Conservation (phyloP, 2,888 invertebrate species). For the Meiosimyza decipiens region DNA sequence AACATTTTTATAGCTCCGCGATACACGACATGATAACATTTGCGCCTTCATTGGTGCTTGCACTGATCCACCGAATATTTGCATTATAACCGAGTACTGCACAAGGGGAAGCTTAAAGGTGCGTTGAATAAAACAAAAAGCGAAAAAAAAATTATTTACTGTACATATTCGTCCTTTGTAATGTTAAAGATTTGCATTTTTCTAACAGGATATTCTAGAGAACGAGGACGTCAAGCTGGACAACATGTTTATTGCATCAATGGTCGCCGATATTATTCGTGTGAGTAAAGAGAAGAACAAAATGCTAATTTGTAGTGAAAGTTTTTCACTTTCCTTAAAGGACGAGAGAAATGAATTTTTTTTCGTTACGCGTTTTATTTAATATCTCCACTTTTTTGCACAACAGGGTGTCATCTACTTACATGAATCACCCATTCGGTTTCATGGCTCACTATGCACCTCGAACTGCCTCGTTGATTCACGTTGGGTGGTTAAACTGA, state of each 20-base stretch:
- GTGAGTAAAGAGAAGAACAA: conserved; percentile 70
- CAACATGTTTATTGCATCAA: conserved; percentile 95
- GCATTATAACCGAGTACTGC: conserved; percentile 90
- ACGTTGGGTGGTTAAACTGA: conserved; percentile 92
- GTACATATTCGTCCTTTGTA: neutral
- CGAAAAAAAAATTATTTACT: too few species aligned
- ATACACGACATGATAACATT: conserved; percentile 90
- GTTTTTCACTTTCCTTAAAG: neutral
- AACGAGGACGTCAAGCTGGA: conserved; percentile 96
- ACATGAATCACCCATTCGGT: conserved; percentile 86
- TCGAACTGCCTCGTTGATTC: conserved; percentile 95
- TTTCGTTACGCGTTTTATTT: conserved; percentile 6
- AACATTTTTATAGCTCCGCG: conserved; percentile 77
- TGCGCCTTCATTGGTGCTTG: conserved; percentile 93
- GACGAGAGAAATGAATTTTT: neutral
- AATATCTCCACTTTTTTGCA: conserved; percentile 26
- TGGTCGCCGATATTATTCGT: conserved; percentile 93
- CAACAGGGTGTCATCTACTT: conserved; percentile 88
- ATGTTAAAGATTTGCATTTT: conserved; percentile 4
- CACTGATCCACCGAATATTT: conserved; percentile 90
- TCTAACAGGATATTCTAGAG: conserved; percentile 84
- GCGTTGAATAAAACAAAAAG: conserved; percentile 46
- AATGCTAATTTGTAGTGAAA: neutral
- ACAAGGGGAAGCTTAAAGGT: conserved; percentile 91
- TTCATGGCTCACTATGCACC: conserved; percentile 88